These are phyloP conservation scores for Symphodus melops DNA, from an alignment of 2,113 vertebrate genomes.

Conservation along the genomic window DNA sequence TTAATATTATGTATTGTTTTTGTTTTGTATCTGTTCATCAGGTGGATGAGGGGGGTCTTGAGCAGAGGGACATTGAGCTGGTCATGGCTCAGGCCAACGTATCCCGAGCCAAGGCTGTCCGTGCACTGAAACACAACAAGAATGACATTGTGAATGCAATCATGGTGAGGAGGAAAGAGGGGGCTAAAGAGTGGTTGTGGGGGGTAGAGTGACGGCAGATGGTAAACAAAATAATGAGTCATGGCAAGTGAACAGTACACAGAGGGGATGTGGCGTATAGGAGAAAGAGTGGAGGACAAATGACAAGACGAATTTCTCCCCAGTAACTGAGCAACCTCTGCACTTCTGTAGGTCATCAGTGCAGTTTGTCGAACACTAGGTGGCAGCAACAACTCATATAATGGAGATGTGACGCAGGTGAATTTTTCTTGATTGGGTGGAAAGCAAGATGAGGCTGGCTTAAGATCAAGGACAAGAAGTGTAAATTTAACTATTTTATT, in stretches of 20 bases:
- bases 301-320: constrained; percentile 42
- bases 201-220: constrained; percentile 49
- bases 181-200: neutral
- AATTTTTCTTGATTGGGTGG: neutral
- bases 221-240: constrained; percentile 68
- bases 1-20: neutral
- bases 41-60: constrained; percentile 93
- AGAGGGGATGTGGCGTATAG: neutral
- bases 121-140: constrained; percentile 95
- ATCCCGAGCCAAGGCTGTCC: constrained; percentile 92
- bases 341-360: constrained; percentile 23
- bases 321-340: constrained; percentile 48
- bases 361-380: constrained; percentile 43
- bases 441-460: neutral
- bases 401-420: constrained; percentile 21
- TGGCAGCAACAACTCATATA: constrained; percentile 41
- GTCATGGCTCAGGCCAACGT: constrained; percentile 99
- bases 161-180: constrained; percentile 87
- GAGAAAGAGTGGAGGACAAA: constrained; percentile 48
- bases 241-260: constrained; percentile 32
- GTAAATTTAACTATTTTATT: no score
- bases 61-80: constrained; percentile 94
- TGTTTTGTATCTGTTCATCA: constrained; percentile 53
- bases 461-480: neutral
- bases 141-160: constrained; percentile 99